Evolutionary conservation across 2,113 vertebrate species (phyloP).

Genomic region (Bombycilla garrulus): DNA sequence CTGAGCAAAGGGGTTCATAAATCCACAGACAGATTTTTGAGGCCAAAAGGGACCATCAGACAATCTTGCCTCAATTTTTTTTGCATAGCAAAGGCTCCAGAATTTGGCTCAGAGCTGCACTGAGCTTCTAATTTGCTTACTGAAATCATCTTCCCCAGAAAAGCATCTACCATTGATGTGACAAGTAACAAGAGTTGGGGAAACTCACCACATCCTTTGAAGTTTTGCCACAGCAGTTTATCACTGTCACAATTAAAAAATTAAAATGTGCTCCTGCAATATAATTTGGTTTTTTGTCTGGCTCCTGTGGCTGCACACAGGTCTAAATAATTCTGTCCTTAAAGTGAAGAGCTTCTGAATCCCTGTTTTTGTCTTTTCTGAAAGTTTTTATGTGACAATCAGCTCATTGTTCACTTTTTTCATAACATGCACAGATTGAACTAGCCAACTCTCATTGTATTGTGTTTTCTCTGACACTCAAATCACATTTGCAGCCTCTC

Average conservation of each 20-base stretch:
- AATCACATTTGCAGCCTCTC: not conserved
- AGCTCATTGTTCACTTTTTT: not conserved
- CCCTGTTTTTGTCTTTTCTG: not conserved
- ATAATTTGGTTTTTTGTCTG: not conserved
- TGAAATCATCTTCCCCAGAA: not conserved
- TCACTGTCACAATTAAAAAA: not conserved
- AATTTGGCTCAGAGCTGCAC: not conserved
- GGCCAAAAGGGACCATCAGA: not conserved
- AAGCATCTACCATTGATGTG: not conserved
- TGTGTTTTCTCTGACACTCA: not conserved
- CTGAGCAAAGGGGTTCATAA: not conserved
- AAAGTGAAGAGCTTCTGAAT: not conserved
- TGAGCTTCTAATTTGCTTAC: not conserved
- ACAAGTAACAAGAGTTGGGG: not conserved
- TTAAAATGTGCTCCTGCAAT: not conserved
- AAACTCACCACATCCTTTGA: not conserved
- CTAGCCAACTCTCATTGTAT: rapidly evolving
- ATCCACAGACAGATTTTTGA: not conserved
- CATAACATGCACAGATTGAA: not conserved
- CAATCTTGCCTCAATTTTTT: not conserved
- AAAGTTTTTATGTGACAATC: not conserved
- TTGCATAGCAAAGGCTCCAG: not conserved
- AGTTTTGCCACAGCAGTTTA: not conserved
- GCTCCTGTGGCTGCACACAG: not conserved
- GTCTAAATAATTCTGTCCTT: not conserved